Base-by-base conservation (phyloP, 1,140 invertebrate genomes). In the Aphelenchoides fujianensis region DNA sequence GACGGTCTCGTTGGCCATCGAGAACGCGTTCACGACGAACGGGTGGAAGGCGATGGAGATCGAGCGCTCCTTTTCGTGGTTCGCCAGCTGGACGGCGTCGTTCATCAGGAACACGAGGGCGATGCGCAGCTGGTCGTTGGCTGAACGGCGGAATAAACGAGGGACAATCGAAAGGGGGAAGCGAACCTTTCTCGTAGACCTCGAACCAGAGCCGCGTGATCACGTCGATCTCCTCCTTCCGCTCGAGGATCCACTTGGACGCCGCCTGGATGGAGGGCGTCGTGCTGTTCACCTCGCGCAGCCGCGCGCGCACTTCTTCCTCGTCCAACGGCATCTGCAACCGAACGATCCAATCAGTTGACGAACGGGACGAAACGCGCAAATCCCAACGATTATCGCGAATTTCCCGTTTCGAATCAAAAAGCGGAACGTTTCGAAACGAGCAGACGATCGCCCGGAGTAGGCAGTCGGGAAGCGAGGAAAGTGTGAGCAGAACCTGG, bases 41-140 rank as follows among this genome's bases (percentile, higher is more conserved):
- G 78, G 78, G 57, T 80, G 78, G 61, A 80, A 79, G 34, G 78
- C 77, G 28, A 74, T 54, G 12, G 76, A 70, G 19, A 80, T 76
- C 23, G 68, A 69, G 16, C 28, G 64, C 5, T 79, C 74, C 32
- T 64, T 41, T 19, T 78, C 53, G 31, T 74, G 79, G 28, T 79
- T 78, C 12, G 75, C 79, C 32, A 75, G 78, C 68, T 83, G 80
- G 7, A 84, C 82, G 1, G 74, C 82, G 53, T 82, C 82, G 52
- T 84, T 82, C 69, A 84, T 72, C 16, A 81, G 67, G 36, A 80
- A 81, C 32, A 81, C 75, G 2, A 81, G 48, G n/a, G 74, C 81
- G 3, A 73, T 74, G 32, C 77, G 57, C 2, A 82, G 57, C 12
- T 69, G 68, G 28, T 81, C 79, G 7, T 52, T 54, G 31, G 63